These are phyloP conservation scores for Botrylloides violaceus DNA, from an alignment of 23 tunicate species.

Conservation along the genomic window DNA sequence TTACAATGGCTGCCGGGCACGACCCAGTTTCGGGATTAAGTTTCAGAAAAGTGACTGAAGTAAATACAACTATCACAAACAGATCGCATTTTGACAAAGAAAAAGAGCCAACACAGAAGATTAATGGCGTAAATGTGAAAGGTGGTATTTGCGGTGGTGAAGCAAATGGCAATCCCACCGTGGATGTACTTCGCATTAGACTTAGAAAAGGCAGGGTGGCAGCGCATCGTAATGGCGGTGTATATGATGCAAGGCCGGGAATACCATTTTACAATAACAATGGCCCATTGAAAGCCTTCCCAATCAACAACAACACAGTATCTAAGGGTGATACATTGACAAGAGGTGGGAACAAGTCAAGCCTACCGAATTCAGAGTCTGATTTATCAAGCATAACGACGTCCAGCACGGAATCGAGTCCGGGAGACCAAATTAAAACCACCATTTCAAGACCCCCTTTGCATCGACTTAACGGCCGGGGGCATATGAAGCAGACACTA, in stretches of 20 bases:
- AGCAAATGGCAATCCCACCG: neutral
- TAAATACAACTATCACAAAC: neutral
- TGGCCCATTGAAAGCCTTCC: slow-evolving; percentile 17
- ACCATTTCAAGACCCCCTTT: slow-evolving; percentile 4
- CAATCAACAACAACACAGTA: neutral
- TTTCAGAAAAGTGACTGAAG: slow-evolving; percentile 4
- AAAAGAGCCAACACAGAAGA: neutral
- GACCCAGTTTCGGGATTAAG: slow-evolving; percentile 1
- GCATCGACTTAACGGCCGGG: slow-evolving; percentile 13
- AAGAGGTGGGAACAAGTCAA: neutral
- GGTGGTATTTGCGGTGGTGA: neutral
- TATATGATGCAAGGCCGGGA: neutral
- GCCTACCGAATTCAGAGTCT: slow-evolving; percentile 5
- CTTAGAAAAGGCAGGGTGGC: neutral
- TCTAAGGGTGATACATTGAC: neutral
- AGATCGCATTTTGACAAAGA: neutral
- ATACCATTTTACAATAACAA: slow-evolving; percentile 18
- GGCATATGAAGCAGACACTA: neutral
- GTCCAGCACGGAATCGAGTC: slow-evolving; percentile 3
- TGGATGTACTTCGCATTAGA: neutral
- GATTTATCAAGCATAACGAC: slow-evolving; percentile 15
- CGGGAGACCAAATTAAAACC: neutral
- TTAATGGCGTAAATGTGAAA: neutral
- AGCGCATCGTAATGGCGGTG: slow-evolving; percentile 10
- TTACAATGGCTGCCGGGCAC: slow-evolving; percentile 17